Evolutionary conservation across 2,888 invertebrate species (phyloP).

Genomic region (Fragum fragum): DNA sequence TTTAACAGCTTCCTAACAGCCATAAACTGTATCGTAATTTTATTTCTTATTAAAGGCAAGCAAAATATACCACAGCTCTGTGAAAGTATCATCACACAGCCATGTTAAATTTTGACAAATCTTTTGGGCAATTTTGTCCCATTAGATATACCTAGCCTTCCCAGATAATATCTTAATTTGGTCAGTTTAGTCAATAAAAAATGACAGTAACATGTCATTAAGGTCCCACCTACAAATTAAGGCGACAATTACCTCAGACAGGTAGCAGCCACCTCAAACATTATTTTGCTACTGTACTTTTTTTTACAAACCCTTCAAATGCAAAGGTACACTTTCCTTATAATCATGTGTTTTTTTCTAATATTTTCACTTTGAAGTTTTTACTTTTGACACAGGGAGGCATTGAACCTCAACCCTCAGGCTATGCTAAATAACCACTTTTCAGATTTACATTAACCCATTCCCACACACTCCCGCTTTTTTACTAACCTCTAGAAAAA

Average conservation of each 20-base stretch:
- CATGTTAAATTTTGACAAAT: not conserved
- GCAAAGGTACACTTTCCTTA: too few relatives aligned
- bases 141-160: not conserved
- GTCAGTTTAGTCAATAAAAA: constrained; percentile 1
- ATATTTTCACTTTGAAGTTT: too few relatives aligned
- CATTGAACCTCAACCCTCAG: too few relatives aligned
- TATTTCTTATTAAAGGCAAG: too few relatives aligned
- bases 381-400: too few relatives aligned
- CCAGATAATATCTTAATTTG: constrained; percentile 21
- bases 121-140: not conserved
- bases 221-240: constrained; percentile 22
- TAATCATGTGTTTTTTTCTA: too few relatives aligned
- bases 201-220: constrained; percentile 8
- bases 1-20: too few relatives aligned
- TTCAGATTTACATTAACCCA: too few relatives aligned
- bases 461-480: too few relatives aligned
- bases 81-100: not conserved
- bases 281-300: not conserved
- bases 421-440: too few relatives aligned
- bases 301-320: not conserved
- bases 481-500: too few relatives aligned
- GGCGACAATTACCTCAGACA: constrained; percentile 50
- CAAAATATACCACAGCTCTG: not conserved
- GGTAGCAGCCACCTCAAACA: constrained; percentile 23
- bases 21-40: too few relatives aligned